Evolutionary conservation across 2,888 invertebrate genomes (phyloP).

Genomic region (Theodoxus fluviatilis): DNA sequence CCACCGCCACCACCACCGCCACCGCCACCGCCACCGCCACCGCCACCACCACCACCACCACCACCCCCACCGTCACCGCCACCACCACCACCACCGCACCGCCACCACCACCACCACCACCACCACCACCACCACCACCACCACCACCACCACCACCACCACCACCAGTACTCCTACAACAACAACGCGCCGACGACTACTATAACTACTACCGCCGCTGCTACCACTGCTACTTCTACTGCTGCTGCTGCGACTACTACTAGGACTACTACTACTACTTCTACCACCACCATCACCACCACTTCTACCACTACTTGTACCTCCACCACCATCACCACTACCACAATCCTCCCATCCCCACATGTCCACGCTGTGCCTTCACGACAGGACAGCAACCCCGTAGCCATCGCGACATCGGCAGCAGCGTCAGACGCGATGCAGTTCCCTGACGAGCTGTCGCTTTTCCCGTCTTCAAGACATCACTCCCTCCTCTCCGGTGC

Average conservation of each 20-base stretch:
- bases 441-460: no score
- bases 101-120: not conserved
- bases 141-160: not conserved
- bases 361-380: no score
- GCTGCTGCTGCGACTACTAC: not conserved
- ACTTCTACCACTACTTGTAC: not conserved
- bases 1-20: no score
- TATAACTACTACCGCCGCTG: not conserved
- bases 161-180: not conserved
- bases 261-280: not conserved
- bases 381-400: no score
- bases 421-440: no score
- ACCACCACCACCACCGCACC: not conserved
- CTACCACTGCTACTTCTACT: not conserved
- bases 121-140: not conserved
- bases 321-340: not conserved
- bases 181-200: not conserved
- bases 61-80: not conserved
- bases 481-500: no score
- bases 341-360: not conserved
- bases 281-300: not conserved
- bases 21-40: no score
- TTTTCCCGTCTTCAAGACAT: no score
- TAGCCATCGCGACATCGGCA: no score
- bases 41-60: no score